Conservation (phyloP, 1,140 invertebrate species). For the Anoplophora glabripennis region DNA sequence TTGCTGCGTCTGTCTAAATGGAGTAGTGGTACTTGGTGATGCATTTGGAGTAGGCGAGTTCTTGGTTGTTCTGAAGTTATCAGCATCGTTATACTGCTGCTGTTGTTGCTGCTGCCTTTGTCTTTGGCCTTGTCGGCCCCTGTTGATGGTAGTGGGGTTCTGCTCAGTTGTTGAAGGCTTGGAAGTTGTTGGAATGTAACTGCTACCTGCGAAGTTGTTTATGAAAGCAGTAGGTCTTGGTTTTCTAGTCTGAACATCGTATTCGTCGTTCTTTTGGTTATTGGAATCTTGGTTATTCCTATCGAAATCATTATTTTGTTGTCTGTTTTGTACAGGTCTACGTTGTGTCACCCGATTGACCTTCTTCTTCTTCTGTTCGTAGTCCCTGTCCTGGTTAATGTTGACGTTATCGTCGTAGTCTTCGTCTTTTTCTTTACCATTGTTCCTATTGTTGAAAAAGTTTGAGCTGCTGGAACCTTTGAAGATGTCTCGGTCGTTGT, state of each 20-base stretch:
- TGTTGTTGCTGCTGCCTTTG: slow-evolving; percentile 23
- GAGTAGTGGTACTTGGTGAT: slow-evolving; percentile 6
- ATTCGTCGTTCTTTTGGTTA: slow-evolving; percentile 22
- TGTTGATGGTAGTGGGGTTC: slow-evolving; percentile 32
- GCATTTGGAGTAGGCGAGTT: background rate
- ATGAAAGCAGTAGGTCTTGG: slow-evolving; percentile 44
- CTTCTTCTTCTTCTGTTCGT: slow-evolving; percentile 46
- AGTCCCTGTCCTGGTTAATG: slow-evolving; percentile 44
- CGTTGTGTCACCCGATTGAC: slow-evolving; percentile 32
- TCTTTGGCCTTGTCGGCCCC: slow-evolving; percentile 34
- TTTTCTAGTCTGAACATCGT: slow-evolving; percentile 43
- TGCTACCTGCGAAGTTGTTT: slow-evolving; percentile 52
- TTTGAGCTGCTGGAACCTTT: slow-evolving; percentile 66
- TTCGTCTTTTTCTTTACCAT: slow-evolving; percentile 57
- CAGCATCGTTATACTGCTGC: slow-evolving; percentile 38
- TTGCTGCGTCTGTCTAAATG: too few relatives aligned
- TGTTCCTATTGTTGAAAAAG: slow-evolving; percentile 64
- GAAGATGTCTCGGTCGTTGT: slow-evolving; percentile 53
- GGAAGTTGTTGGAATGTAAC: slow-evolving; percentile 53
- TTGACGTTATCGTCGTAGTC: slow-evolving; percentile 53
- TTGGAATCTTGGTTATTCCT: slow-evolving; percentile 19
- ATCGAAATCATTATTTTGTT: slow-evolving; percentile 29
- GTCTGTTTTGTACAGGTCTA: slow-evolving; percentile 32
- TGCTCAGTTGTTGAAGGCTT: slow-evolving; percentile 44
- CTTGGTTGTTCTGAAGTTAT: slow-evolving; percentile 33